These are phyloP conservation scores for Mesitornis unicolor DNA, from an alignment of 2,113 vertebrate species.

Conservation along the genomic window DNA sequence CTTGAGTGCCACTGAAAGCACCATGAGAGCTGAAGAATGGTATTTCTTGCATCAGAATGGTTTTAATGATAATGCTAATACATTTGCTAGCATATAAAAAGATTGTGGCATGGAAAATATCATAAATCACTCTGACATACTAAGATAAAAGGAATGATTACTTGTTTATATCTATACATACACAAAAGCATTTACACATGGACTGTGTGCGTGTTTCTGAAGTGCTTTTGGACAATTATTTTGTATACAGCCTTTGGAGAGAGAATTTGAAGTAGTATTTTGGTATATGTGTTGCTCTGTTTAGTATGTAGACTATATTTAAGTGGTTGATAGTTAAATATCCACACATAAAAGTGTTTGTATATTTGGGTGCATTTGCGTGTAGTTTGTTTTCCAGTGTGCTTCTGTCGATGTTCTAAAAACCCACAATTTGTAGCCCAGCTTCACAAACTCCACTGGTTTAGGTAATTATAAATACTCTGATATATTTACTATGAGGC, in stretches of 20 bases:
- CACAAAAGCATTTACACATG: background rate
- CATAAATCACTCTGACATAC: background rate
- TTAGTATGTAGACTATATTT: background rate
- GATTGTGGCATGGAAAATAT: background rate
- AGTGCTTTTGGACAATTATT: background rate
- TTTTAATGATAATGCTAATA: background rate
- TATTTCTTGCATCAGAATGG: background rate
- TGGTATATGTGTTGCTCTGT: background rate
- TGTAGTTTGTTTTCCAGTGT: background rate
- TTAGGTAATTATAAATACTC: background rate
- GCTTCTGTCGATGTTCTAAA: background rate
- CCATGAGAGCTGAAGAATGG: background rate
- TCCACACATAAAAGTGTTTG: background rate
- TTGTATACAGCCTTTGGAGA: background rate
- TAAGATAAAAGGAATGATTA: background rate
- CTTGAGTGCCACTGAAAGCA: background rate
- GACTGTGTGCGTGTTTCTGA: background rate
- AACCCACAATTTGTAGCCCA: background rate
- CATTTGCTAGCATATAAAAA: background rate
- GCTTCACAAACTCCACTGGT: background rate
- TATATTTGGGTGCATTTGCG: background rate
- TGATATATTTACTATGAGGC: background rate
- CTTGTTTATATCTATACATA: rapidly evolving
- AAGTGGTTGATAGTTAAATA: background rate
- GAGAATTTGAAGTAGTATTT: background rate